These are phyloP conservation scores for Salvelinus sp. DNA, from an alignment of 2,113 vertebrate genomes.

Conservation along the genomic window DNA sequence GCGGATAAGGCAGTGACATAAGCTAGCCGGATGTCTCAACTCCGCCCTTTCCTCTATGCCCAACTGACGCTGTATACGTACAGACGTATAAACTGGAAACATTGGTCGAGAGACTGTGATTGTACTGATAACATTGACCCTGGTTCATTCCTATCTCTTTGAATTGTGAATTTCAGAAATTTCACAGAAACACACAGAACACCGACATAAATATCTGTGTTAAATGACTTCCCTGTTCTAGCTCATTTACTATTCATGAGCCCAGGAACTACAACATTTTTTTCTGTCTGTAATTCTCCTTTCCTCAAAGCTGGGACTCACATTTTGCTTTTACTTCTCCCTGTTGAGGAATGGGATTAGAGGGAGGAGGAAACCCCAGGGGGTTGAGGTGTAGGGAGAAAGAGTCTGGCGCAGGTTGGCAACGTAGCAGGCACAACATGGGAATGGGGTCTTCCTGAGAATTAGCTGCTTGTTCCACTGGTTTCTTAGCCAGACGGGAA, in stretches of 20 bases:
- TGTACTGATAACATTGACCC: no score
- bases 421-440: conserved; percentile 15
- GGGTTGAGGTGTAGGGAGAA: neutral
- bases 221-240: conserved; percentile 51
- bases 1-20: no score
- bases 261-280: conserved; percentile 35
- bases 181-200: neutral
- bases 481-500: conserved; percentile 22
- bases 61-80: no score
- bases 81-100: no score
- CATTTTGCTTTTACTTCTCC: conserved; percentile 16
- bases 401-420: neutral
- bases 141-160: no score
- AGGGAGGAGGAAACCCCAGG: neutral
- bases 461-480: conserved; percentile 40
- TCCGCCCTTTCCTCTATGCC: no score
- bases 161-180: neutral
- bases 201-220: conserved; percentile 51
- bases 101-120: no score
- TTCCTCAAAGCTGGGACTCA: conserved; percentile 12
- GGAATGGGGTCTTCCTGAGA: conserved; percentile 38
- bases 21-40: no score
- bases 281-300: conserved; percentile 8
- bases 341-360: neutral
- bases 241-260: conserved; percentile 50